A percentile compares a stretch with the other conserved stretches of the same genome.
Conservation (phyloP, 2,797 vertebrate genomes). For the Hybognathus amarus region DNA sequence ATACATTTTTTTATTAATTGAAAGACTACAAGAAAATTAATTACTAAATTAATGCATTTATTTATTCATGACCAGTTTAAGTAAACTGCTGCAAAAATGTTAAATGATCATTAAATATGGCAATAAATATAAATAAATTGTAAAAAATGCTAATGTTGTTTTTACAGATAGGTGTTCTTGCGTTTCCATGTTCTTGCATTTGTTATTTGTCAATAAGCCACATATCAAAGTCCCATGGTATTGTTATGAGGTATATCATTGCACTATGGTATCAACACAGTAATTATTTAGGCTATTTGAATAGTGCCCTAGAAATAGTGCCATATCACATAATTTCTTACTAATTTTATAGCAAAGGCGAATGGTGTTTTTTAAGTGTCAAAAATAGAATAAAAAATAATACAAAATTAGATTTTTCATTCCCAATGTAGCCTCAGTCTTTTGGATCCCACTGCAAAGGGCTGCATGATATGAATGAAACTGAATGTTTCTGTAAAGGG, state of each 20-base stretch:
- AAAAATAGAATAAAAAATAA: no score
- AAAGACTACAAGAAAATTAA: neutral
- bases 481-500: neutral
- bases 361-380: no score
- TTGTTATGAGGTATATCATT: neutral
- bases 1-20: neutral
- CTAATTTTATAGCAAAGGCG: neutral
- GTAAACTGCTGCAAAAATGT: neutral
- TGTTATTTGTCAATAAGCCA: neutral
- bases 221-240: neutral
- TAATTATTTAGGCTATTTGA: neutral
- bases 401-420: neutral
- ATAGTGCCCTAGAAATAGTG: neutral
- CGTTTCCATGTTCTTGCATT: neutral
- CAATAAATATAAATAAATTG: neutral
- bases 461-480: conserved; percentile 9
- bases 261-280: neutral
- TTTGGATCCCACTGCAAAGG: neutral
- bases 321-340: neutral
- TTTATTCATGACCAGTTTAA: neutral
- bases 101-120: neutral
- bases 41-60: neutral
- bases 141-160: neutral
- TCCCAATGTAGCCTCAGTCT: neutral
- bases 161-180: neutral